Base-by-base conservation (phyloP, 2,113 vertebrate species). In the Otocyon megalotis region DNA sequence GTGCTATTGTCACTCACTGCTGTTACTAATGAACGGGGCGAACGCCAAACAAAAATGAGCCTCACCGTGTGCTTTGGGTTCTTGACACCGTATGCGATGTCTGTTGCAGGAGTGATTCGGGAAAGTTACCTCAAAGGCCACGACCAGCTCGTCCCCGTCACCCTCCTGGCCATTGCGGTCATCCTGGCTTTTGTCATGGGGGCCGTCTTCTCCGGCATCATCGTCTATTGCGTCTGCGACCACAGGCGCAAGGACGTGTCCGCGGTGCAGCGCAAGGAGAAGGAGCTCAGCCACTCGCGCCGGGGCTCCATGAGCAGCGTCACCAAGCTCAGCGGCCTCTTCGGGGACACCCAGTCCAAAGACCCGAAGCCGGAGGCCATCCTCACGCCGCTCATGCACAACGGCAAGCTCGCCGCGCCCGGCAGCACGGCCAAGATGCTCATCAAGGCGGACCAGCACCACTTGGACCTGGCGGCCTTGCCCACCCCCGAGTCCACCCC, bases 121-220 rank as follows among this genome's bases (percentile, higher is more conserved):
- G 99, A 99, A 98, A 99, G 99, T 98, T 99, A 99, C 98, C 99
- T 99, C 98, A 99, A 99, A 98, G 99, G 99, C 94, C 99, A 99
- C 0, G 99, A 99, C 98, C 99, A 99, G 98, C 99, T 99, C 85
- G 99, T 99, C 90, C 99, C 99, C 0, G 99, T 99, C 97, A 99
- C 99, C 82, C 99, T 99, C 54, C 96, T 99, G 99, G 99, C 99
- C 93, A 99, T 99, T 50, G 99, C 99, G 9, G 99, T 99, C 96
- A 99, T 99, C 98, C 99, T 99, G 97, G 99, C 99, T 90, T 99
- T 99, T 97, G 99, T 99, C 98, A 99, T 99, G 99, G 99, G 99
- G 11, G 99, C 99, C 77, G 98, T 99, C 97, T 99, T 99, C 99
- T 99, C 99, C 0, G 99, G 99, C 97, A 99, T 99, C 98, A 95